Conservation (phyloP, 2,797 vertebrate species). For the Sebastes cheni region DNA sequence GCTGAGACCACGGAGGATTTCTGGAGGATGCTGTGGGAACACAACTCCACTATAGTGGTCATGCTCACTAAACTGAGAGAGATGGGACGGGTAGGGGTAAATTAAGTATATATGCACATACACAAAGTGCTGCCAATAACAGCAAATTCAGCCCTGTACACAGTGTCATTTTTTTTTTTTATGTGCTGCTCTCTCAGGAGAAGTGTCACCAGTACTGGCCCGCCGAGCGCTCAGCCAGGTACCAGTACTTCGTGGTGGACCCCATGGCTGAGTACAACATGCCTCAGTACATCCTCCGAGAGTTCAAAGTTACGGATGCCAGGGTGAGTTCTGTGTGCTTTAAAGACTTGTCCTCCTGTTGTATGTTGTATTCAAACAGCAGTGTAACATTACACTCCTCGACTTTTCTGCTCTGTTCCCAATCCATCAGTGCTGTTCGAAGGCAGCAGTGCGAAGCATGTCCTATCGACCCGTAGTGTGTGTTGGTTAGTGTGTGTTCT, state of each 20-base stretch:
- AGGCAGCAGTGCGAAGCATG: constrained; percentile 46
- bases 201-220: constrained; percentile 99
- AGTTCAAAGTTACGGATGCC: constrained; percentile 98
- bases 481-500: constrained; percentile 47
- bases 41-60: constrained; percentile 98
- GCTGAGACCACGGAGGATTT: constrained; percentile 98
- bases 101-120: neutral
- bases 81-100: constrained; percentile 89
- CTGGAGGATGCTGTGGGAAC: constrained; percentile 98
- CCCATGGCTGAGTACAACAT: constrained; percentile 99
- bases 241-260: constrained; percentile 98
- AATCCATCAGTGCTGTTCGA: constrained; percentile 44
- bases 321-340: constrained; percentile 84
- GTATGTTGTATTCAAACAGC: constrained; percentile 20
- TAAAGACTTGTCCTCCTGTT: neutral
- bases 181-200: constrained; percentile 80
- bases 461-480: constrained; percentile 65
- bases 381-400: constrained; percentile 19
- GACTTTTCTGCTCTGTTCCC: constrained; percentile 33
- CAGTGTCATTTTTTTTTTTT: neutral
- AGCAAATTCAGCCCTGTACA: neutral
- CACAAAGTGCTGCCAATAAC: neutral
- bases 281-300: constrained; percentile 98
- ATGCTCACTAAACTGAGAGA: constrained; percentile 97
- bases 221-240: constrained; percentile 93